Evolutionary conservation across 2,113 vertebrate species (phyloP), one percentile per base, ranked within the genome.

Genomic region (Peromyscus leucopus): DNA sequence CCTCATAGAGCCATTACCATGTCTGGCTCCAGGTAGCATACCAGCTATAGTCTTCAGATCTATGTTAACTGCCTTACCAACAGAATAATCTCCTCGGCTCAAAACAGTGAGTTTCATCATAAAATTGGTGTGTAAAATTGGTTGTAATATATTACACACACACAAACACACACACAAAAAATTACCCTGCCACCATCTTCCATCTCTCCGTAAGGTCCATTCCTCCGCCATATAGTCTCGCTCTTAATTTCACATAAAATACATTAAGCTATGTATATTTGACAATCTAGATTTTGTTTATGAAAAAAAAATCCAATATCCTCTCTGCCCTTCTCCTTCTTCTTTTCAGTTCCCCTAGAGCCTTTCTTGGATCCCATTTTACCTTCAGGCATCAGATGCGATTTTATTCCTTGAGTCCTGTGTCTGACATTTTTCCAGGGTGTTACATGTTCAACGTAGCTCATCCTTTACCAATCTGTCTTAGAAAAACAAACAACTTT

Each of bases 341-440:
- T 33, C 21, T 6, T 46, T 83, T 39, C 12, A 24, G 31, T n/a
- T 22, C 33, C 36, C 5, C 33, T 2, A 57, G 51, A 12, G 10
- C 33, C 51, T 57, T 5, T 2, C 10, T 13, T n/a, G n/a, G 9
- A n/a, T n/a, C 2, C 1, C 13, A 74, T 28, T 24, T 4, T 24
- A 57, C 7, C 36, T 69, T 51, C 19, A 33, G 46, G 28, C 8
- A 69, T 13, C 17, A n/a, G 33, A 57, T 39, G 13, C 0, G 21
- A 39, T 28, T 72, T 24, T 72, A 15, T 75, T 42, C 15, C n/a
- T 59, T 26, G 48, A 75, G 7, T 57, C 36, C 51, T 75, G 4
- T 75, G 51, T 12, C 22, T 57, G 24, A 2, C 9, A 31, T 21
- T 74, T 89, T 59, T 42, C 15, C n/a, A 75, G 15, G 42, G 10